These are phyloP conservation scores for Ophioninae sp. DNA, from an alignment of 2,888 invertebrate genomes.

Conservation along the genomic window DNA sequence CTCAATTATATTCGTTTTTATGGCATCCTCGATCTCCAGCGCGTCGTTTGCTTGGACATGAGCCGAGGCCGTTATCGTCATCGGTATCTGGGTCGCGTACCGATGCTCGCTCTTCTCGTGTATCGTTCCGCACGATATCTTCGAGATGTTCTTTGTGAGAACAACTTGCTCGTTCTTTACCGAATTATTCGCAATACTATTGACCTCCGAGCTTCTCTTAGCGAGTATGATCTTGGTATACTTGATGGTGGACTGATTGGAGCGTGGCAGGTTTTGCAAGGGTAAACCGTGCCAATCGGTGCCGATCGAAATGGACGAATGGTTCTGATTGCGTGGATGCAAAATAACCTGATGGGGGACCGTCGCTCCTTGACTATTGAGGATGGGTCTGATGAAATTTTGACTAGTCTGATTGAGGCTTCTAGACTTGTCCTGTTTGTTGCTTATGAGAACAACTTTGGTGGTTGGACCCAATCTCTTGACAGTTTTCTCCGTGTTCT, in stretches of 20 bases:
- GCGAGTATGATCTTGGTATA: slow-evolving; percentile 83
- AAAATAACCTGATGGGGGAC: slow-evolving; percentile 62
- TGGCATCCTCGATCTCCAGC: slow-evolving; percentile 75
- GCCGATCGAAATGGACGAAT: slow-evolving; percentile 36
- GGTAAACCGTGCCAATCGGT: slow-evolving; percentile 52
- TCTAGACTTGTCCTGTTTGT: slow-evolving; percentile 73
- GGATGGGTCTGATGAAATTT: slow-evolving; percentile 60
- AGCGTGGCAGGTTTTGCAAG: slow-evolving; percentile 63
- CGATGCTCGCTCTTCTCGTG: slow-evolving; percentile 70
- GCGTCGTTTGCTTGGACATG: slow-evolving; percentile 60
- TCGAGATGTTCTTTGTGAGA: slow-evolving; percentile 71
- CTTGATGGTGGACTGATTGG: slow-evolving; percentile 76
- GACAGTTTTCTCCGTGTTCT: slow-evolving; percentile 31
- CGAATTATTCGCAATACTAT: slow-evolving; percentile 49
- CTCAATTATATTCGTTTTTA: slow-evolving; percentile 75
- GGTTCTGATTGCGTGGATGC: slow-evolving; percentile 61
- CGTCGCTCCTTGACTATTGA: slow-evolving; percentile 24
- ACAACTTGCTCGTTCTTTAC: slow-evolving; percentile 72
- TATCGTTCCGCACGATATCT: slow-evolving; percentile 61
- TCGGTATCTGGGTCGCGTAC: slow-evolving; percentile 62
- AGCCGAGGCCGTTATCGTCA: slow-evolving; percentile 52
- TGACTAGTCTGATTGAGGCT: slow-evolving; percentile 55
- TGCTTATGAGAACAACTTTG: slow-evolving; percentile 77
- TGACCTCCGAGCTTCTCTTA: slow-evolving; percentile 74
- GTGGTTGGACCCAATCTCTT: slow-evolving; percentile 70